These are phyloP conservation scores for Cinclus mexicanus DNA, from an alignment of 2,113 vertebrate species.

Conservation along the genomic window DNA sequence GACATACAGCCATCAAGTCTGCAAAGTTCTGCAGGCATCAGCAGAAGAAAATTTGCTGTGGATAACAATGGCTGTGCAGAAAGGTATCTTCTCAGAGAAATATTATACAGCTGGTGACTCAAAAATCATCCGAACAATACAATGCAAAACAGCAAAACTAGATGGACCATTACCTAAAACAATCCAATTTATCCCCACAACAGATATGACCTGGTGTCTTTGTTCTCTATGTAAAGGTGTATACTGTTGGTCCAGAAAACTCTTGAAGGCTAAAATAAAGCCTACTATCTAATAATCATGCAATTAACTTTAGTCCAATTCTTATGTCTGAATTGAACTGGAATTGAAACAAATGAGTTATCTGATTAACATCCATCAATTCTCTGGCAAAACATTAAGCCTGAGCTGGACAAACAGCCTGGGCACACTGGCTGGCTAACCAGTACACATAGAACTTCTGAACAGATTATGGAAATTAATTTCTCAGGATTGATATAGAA, in stretches of 20 bases:
- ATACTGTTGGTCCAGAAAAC: neutral
- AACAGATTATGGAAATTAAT: neutral
- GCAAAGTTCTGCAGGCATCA: neutral
- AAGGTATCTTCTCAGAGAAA: neutral
- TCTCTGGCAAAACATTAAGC: neutral
- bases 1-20: neutral
- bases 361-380: neutral
- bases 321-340: neutral
- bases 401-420: neutral
- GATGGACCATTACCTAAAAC: neutral
- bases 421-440: neutral
- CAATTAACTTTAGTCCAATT: neutral
- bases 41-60: neutral
- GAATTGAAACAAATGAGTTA: conserved; percentile 10
- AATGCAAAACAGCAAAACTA: neutral
- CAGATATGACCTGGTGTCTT: neutral
- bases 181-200: neutral
- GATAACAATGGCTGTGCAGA: neutral
- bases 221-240: neutral
- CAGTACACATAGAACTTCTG: neutral
- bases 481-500: neutral
- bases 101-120: neutral
- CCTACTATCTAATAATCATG: neutral
- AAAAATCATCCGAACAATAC: neutral
- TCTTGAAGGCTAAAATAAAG: neutral